phyloP scores from a whole-genome alignment of 2,888 invertebrate genomes.

The Clistopyga incitator region DNA sequence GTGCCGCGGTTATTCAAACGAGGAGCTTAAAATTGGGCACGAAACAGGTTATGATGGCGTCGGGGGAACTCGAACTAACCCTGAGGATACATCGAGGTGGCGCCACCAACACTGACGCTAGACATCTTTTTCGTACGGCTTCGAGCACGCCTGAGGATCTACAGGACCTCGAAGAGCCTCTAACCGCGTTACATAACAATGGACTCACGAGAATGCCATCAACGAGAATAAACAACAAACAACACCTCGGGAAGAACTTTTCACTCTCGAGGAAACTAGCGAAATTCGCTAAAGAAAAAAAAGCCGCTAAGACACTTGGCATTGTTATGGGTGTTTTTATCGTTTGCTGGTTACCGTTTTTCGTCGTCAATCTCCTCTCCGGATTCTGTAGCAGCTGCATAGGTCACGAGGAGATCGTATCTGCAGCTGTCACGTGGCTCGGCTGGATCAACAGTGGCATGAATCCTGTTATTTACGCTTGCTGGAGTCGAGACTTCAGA shows the following conservation, averaged over 20 bases:
- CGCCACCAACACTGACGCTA: constrained; percentile 86
- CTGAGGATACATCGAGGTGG: constrained; percentile 97
- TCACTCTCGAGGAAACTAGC: constrained; percentile 96
- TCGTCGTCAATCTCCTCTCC: constrained; percentile 96
- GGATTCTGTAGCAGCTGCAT: constrained; percentile 96
- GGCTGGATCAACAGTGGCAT: constrained; percentile 98
- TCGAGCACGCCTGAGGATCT: constrained; percentile 81
- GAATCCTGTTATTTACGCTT: constrained; percentile 99
- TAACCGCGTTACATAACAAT: constrained; percentile 92
- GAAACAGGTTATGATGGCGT: constrained; percentile 94
- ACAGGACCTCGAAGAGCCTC: constrained; percentile 88
- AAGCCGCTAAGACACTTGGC: constrained; percentile 98
- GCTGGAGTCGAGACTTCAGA: constrained; percentile 98
- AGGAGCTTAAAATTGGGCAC: constrained; percentile 95
- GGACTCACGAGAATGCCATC: constrained; percentile 90
- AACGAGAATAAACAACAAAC: constrained; percentile 87
- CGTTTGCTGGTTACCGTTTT: constrained; percentile 98
- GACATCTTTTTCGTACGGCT: constrained; percentile 81
- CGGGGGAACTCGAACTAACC: constrained; percentile 94
- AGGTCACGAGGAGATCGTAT: constrained; percentile 94
- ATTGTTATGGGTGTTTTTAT: constrained; percentile 99
- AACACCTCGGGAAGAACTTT: constrained; percentile 93
- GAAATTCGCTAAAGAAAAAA: constrained; percentile 98
- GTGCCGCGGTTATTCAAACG: constrained; percentile 96
- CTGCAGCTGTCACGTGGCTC: constrained; percentile 96